phyloP scores from a whole-genome alignment of 1,140 invertebrate species.

The Tribolium castaneum region DNA sequence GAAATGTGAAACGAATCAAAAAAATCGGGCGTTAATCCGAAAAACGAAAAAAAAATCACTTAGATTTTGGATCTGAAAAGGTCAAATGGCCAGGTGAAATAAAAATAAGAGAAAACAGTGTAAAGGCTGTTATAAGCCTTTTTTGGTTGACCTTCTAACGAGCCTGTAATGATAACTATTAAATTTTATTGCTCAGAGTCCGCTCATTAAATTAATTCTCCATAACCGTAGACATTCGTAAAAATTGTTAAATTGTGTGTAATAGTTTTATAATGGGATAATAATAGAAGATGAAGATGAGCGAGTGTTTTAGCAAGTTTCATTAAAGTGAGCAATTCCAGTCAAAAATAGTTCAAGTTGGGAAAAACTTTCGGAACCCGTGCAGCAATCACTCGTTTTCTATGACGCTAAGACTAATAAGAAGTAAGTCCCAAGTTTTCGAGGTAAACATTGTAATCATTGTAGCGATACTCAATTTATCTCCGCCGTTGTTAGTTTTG shows the following conservation, averaged over 20 bases:
- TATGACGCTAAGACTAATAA: neutral
- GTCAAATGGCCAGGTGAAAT: no score
- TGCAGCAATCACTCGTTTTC: neutral
- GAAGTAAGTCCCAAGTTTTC: neutral
- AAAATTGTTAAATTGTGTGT: neutral
- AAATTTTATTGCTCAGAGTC: neutral
- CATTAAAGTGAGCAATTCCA: neutral
- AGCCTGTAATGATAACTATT: neutral
- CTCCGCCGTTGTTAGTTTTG: conserved; percentile 1
- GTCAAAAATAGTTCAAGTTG: neutral
- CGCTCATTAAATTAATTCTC: neutral
- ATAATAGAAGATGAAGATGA: neutral
- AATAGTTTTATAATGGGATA: neutral
- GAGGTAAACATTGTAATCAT: conserved; percentile 15
- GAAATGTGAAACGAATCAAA: no score
- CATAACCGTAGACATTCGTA: neutral
- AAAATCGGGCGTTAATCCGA: no score
- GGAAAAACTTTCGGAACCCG: neutral
- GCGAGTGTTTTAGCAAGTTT: neutral
- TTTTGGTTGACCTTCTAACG: neutral
- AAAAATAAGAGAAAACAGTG: no score
- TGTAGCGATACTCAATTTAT: conserved; percentile 13
- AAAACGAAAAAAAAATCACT: no score
- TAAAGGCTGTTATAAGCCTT: neutral
- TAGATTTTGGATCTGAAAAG: no score